These are phyloP conservation scores for Rhinogobio ventralis DNA, from an alignment of 2,797 vertebrate species.

Conservation along the genomic window DNA sequence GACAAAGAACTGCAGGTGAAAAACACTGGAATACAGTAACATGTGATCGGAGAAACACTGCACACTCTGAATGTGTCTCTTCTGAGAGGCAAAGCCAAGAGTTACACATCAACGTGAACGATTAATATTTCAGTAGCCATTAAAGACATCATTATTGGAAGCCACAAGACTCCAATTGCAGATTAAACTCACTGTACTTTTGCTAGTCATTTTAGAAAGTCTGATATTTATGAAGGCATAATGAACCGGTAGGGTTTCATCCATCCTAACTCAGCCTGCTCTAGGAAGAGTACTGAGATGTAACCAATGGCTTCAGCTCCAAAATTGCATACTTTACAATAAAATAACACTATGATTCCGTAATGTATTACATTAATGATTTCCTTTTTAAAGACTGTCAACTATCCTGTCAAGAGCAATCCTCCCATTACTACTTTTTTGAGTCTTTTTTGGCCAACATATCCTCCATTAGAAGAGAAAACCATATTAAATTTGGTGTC, in stretches of 20 bases:
- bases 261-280: neutral
- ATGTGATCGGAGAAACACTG: neutral
- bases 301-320: neutral
- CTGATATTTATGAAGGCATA: conserved; percentile 30
- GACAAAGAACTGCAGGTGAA: neutral
- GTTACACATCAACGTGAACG: conserved; percentile 31
- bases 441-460: neutral
- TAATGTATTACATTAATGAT: neutral
- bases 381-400: neutral
- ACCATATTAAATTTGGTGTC: neutral
- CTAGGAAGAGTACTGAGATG: neutral
- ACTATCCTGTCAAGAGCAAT: no score
- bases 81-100: conserved; percentile 20
- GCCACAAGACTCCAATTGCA: conserved; percentile 39
- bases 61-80: neutral
- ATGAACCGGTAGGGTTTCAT: conserved; percentile 18
- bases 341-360: neutral
- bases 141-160: conserved; percentile 39
- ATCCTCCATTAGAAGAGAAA: neutral
- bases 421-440: neutral
- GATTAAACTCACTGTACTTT: conserved; percentile 42
- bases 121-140: conserved; percentile 58
- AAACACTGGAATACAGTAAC: neutral
- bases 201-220: conserved; percentile 43
- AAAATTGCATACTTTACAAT: conserved; percentile 4